These are phyloP conservation scores for Leptothorax acervorum DNA, from an alignment of 2,888 invertebrate genomes.

Conservation along the genomic window DNA sequence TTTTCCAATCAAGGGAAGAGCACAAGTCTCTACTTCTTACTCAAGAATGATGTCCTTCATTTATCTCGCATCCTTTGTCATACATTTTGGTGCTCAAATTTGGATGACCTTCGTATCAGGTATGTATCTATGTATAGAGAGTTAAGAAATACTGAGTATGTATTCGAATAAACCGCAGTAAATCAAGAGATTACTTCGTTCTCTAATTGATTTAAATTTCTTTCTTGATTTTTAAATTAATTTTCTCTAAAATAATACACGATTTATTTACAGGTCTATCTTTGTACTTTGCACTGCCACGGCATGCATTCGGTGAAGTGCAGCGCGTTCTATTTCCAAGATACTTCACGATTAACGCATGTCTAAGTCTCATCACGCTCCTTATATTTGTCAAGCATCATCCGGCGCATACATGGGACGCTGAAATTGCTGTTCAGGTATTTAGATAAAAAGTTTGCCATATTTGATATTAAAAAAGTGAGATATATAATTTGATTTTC, in stretches of 20 bases:
- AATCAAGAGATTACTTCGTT: not conserved
- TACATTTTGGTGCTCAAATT: slow-evolving; percentile 94
- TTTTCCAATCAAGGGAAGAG: slow-evolving; percentile 77
- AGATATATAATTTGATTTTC: not conserved
- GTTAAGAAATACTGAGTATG: not conserved
- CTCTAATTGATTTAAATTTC: not conserved
- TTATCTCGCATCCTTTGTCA: slow-evolving; percentile 92
- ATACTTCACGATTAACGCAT: slow-evolving; percentile 93
- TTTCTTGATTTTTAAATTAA: slow-evolving; percentile 24
- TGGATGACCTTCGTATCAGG: slow-evolving; percentile 98
- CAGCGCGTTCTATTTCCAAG: slow-evolving; percentile 95
- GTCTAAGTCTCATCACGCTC: slow-evolving; percentile 91
- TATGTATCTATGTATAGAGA: slow-evolving; percentile 81
- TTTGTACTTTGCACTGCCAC: slow-evolving; percentile 93
- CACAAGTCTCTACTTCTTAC: slow-evolving; percentile 77
- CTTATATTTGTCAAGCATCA: slow-evolving; percentile 90
- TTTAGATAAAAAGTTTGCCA: not conserved
- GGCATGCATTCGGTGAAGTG: slow-evolving; percentile 95
- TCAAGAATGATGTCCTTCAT: slow-evolving; percentile 87
- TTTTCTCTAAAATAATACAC: slow-evolving; percentile 30
- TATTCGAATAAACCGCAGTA: not conserved
- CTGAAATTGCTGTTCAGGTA: slow-evolving; percentile 87
- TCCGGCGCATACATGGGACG: slow-evolving; percentile 86
- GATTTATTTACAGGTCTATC: slow-evolving; percentile 89
- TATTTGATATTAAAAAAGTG: not conserved